Evolutionary conservation across 2,113 vertebrate genomes (phyloP), one percentile per base, ranked within the genome.

Genomic region (Eurystomus gularis): DNA sequence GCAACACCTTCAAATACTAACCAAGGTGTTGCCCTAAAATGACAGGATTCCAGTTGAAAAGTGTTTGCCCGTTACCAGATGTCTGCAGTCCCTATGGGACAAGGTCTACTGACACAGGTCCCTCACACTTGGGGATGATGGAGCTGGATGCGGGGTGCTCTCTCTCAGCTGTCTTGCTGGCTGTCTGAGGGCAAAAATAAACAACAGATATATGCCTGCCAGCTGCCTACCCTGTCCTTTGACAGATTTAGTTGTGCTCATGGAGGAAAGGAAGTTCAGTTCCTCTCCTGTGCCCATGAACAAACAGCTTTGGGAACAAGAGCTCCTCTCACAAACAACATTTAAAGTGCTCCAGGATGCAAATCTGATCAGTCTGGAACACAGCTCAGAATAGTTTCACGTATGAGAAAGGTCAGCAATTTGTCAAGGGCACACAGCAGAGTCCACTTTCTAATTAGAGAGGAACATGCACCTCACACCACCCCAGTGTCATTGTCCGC

Each of bases 371-470:
- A 57, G 94, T n/a, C 65, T 86, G 90, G 52, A 94, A 91, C 90
- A 64, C 69, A 86, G 95, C 96, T 96, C 82, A 75, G 92, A 96
- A 96, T 96, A 96, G 92, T 82, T 46, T 73, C 90, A 44, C 3
- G 23, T 55, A 78, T 64, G 88, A 58, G 88, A 96, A 96, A 97
- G 96, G 96, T 96, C 96, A 95, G 88, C 72, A 6, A 75, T 90
- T 88, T 83, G 82, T 90, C 90, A 94, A 93, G 92, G 94, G 81
- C 87, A 1, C 33, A 25, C 82, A 40, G 69, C 68, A 52, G 89
- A 78, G 82, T 31, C 92, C 90, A 83, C 94, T 96, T 97, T 96
- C 93, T 94, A 96, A 96, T 96, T 94, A 92, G 90, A 92, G 96
- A 94, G 61, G 14, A 88, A 75, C 86, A 82, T 17, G 79, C 96